Evolutionary conservation across 2,888 invertebrate species (phyloP).

Genomic region (Gortyna flavago): DNA sequence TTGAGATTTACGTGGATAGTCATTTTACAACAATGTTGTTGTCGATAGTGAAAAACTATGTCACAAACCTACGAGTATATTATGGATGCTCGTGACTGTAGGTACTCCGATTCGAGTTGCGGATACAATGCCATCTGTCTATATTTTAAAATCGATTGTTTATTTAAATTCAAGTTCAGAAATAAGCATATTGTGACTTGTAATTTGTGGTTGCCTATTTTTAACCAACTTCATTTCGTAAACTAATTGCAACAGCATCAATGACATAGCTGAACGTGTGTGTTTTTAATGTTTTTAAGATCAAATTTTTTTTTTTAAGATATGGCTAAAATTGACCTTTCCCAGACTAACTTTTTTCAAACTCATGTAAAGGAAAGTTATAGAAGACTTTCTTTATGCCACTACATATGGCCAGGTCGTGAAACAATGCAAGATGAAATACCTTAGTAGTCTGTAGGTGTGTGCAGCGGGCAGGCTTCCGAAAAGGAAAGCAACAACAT

Average conservation of each 20-base stretch:
- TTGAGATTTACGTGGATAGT: not conserved
- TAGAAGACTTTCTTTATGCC: not conserved
- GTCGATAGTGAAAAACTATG: not conserved
- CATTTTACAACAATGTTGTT: constrained; percentile 12
- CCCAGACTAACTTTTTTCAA: not conserved
- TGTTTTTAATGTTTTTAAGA: no score
- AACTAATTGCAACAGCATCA: constrained; percentile 5
- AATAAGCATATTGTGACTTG: constrained; percentile 4
- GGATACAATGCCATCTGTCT: not conserved
- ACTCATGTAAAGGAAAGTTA: not conserved
- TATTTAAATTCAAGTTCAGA: constrained; percentile 15
- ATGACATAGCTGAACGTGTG: not conserved
- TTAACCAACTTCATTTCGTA: not conserved
- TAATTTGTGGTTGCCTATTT: constrained; percentile 4
- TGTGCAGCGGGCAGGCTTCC: not conserved
- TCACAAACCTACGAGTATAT: no score
- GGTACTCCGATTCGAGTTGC: not conserved
- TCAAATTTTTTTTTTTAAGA: not conserved
- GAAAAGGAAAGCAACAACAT: not conserved
- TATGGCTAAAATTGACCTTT: no score
- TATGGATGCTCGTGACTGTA: no score
- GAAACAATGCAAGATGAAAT: not conserved
- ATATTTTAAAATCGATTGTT: constrained; percentile 15
- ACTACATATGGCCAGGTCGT: not conserved
- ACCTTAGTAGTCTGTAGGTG: constrained; percentile 22